Conservation (phyloP, 2,113 vertebrate genomes). For the Lutjanus erythropterus region DNA sequence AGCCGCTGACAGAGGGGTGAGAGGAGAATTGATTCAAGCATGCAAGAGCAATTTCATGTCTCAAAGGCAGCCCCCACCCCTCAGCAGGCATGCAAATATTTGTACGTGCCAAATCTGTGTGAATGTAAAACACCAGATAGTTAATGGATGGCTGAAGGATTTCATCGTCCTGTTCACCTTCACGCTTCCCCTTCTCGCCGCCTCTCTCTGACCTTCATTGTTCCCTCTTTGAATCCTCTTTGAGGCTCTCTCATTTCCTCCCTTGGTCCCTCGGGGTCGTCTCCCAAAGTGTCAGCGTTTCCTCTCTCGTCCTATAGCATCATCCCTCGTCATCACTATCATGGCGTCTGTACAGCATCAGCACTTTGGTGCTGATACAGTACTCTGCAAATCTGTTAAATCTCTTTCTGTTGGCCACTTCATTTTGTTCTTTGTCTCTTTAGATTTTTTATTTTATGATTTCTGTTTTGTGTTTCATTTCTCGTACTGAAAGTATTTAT, state of each 20-base stretch:
- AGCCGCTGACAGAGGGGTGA: conserved; percentile 54
- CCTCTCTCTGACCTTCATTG: conserved; percentile 52
- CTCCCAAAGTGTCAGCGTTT: conserved; percentile 63
- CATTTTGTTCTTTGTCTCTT: background rate
- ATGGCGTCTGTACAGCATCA: conserved; percentile 37
- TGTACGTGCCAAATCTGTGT: conserved; percentile 10
- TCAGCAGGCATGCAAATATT: background rate
- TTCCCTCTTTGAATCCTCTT: conserved; percentile 30
- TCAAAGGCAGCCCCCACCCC: conserved; percentile 38
- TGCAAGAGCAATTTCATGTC: conserved; percentile 70
- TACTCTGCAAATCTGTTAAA: conserved; percentile 3
- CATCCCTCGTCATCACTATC: conserved; percentile 39
- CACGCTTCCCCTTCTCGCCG: conserved; percentile 38
- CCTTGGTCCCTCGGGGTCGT: background rate
- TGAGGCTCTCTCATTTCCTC: conserved; percentile 54
- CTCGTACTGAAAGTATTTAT: conserved; percentile 9
- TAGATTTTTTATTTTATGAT: background rate
- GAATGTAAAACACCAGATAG: conserved; percentile 1
- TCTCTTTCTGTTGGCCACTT: background rate
- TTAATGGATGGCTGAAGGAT: background rate
- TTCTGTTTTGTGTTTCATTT: background rate
- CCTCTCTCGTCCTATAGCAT: conserved; percentile 43
- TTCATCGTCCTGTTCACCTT: conserved; percentile 30
- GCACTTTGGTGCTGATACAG: conserved; percentile 34
- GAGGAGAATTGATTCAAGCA: conserved; percentile 61